Base-by-base conservation (phyloP, 2,797 vertebrate genomes). In the Limosa lapponica region DNA sequence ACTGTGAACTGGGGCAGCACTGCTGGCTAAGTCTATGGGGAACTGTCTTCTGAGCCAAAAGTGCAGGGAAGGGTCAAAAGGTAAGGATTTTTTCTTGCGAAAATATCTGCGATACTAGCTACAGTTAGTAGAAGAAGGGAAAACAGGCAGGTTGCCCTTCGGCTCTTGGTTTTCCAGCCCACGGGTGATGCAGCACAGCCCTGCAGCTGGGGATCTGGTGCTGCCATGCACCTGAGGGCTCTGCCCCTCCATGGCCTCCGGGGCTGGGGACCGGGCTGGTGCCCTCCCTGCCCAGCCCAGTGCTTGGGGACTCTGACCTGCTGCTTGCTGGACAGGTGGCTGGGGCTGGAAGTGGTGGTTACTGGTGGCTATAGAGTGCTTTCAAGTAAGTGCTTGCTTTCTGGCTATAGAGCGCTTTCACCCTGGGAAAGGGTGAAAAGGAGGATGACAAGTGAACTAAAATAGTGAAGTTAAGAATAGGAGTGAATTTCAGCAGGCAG, bases 41-140 rank as follows among this genome's bases (percentile, higher is more conserved):
- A 92, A 64, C 79, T 93, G 51, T 89, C 70, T 25, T 94, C 46
- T 94, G 22, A 89, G 62, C 51, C 67, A 92, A 32, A 90, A 90
- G 92, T 84, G 67, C 84, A 93, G 85, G 80, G 70, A 74, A 37
- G 93, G 89, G 92, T 94, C 73, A 75, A 27, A 83, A 90, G 79
- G 81, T 85, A 91, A 92, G 85, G 80, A 64, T n/a, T 92, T 43
- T 81, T 82, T 58, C 59, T 81, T 32, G 34, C 0, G 0, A 81
- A 90, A 91, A 58, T 16, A 46, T 86, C 51, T 69, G 82, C 0
- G 1, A 7, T 64, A 11, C 30, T 62, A 67, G 49, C 82, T 78
- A 52, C 49, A 13, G 48, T 70, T 57, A 34, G 46, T 12, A 85
- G 73, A 44, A 83, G 78, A 87, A 71, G 23, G 49, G 74, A 87